phyloP scores from a whole-genome alignment of 30 jellyfish, hydroid and myxozoan genomes.

The Rhopilema esculentum region DNA sequence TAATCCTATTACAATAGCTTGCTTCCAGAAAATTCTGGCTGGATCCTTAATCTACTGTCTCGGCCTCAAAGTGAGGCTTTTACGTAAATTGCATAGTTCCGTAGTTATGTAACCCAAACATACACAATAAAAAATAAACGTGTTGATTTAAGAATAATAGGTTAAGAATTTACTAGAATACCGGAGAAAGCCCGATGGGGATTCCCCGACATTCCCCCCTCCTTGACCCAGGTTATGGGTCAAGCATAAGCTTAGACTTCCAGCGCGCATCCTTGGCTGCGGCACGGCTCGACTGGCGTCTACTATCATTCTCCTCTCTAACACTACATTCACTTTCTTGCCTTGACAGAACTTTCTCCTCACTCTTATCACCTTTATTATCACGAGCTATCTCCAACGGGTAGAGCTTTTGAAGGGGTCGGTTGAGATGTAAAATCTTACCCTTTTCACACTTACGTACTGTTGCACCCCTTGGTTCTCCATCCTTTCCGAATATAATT shows the following conservation, averaged over 20 bases:
- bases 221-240: constrained; percentile 65
- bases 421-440: background rate
- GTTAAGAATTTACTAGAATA: too few relatives aligned
- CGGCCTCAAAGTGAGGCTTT: too few relatives aligned
- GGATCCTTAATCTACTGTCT: too few relatives aligned
- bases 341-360: background rate
- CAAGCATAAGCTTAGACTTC: constrained; percentile 67
- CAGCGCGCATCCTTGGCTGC: constrained; percentile 72
- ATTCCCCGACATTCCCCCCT: too few relatives aligned
- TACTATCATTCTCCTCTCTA: constrained; percentile 21
- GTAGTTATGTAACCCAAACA: too few relatives aligned
- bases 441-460: constrained; percentile 28
- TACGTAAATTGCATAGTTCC: too few relatives aligned
- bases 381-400: constrained; percentile 11
- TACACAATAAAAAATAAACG: too few relatives aligned
- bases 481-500: constrained; percentile 25
- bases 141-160: too few relatives aligned
- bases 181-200: too few relatives aligned
- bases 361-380: constrained; percentile 23
- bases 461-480: constrained; percentile 44
- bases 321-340: background rate
- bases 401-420: constrained; percentile 24
- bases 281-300: constrained; percentile 40
- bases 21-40: too few relatives aligned
- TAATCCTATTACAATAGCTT: too few relatives aligned